Evolutionary conservation across 2,113 vertebrate species (phyloP), one percentile per base, ranked within the genome.

Genomic region (Lampris incognitus): DNA sequence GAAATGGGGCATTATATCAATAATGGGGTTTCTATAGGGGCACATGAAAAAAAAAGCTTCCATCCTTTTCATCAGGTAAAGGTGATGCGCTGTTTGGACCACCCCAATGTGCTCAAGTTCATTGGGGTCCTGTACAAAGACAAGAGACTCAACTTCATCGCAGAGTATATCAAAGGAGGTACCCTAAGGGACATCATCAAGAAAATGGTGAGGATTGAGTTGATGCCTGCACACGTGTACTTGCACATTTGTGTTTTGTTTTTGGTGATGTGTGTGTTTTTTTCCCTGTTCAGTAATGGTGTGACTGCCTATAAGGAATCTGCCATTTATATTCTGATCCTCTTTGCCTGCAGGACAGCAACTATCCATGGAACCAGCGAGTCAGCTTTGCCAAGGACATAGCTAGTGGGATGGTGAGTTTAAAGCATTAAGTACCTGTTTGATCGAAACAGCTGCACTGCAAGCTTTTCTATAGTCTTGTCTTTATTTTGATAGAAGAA

Each of bases 121-220:
- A 99, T 99, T 0, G 98, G 98, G 0, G 97, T 99, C 65, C 96
- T 99, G 66, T 99, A 99, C 87, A 99, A 99, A 82, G 98, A 99
- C 93, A 99, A 98, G 91, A 93, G 98, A 74, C 95, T 99, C 78
- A 99, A 99, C 92, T 99, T 99, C 91, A 98, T 99, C 76, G 95
- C 98, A 0, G 98, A 99, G 89, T 99, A 99, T 91, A 99, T 99
- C 84, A 97, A 97, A 85, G 98, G 97, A 0, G 98, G 98, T 67
- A 99, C 98, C 0, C 91, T 99, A 65, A 94, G 97, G 39, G 91
- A 95, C 60, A 95, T 97, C 91, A 99, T 99, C 87, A 98, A 97
- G 85, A 95, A 85, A 89, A 99, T 99, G 97, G 98, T 98, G 69
- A 85, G 78, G 24, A 13, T 1, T 2, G 11, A 39, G 50, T 36